phyloP scores from a whole-genome alignment of 2,888 invertebrate genomes.

The Athalia cordata region DNA sequence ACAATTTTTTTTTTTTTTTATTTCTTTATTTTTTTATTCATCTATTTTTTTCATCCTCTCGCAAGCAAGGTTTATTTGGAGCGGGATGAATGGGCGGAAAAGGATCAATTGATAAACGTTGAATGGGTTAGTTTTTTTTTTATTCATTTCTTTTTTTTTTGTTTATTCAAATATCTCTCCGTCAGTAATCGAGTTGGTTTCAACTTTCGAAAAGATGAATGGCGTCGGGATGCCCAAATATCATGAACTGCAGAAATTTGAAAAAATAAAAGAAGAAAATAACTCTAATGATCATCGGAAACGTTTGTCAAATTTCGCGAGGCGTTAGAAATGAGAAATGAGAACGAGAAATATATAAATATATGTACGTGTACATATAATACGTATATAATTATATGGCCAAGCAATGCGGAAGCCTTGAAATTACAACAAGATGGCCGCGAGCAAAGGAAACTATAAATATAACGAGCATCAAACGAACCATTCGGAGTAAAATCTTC shows the following conservation, averaged over 20 bases:
- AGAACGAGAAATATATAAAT: background rate
- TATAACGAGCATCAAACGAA: slow-evolving; percentile 45
- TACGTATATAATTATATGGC: background rate
- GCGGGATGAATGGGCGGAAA: background rate
- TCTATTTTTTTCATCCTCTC: background rate
- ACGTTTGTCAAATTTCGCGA: too few relatives aligned
- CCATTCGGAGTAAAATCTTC: background rate
- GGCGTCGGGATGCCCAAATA: background rate
- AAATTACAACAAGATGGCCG: slow-evolving; percentile 37
- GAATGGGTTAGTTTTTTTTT: slow-evolving; percentile 6
- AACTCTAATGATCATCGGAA: too few relatives aligned
- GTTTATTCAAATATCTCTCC: background rate
- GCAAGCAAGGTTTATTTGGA: background rate
- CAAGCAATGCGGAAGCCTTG: slow-evolving; percentile 43
- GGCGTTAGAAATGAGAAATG: too few relatives aligned
- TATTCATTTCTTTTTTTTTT: background rate
- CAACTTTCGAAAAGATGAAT: background rate
- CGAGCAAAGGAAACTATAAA: slow-evolving; percentile 54
- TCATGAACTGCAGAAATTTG: too few relatives aligned
- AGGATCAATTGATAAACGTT: slow-evolving; percentile 14
- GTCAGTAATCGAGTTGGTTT: background rate
- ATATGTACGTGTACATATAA: background rate
- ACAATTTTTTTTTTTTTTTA: background rate
- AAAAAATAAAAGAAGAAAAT: too few relatives aligned
- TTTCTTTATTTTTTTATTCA: background rate